These are phyloP conservation scores for Rhipidura dahli DNA, from an alignment of 2,113 vertebrate genomes.

Conservation along the genomic window DNA sequence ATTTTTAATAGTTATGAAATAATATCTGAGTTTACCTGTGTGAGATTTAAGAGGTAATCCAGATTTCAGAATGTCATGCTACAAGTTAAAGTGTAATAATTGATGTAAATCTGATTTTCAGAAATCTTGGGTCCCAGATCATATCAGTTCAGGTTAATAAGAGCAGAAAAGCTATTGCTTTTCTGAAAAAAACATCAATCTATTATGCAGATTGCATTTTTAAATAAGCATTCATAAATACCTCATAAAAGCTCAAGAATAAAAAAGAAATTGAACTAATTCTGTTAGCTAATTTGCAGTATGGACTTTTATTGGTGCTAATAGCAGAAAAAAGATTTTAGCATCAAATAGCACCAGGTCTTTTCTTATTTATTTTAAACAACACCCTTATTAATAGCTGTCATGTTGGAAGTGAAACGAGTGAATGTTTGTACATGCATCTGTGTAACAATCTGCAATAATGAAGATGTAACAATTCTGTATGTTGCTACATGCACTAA, in stretches of 20 bases:
- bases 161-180: not conserved
- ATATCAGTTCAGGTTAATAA: not conserved
- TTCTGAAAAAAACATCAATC: not conserved
- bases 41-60: not conserved
- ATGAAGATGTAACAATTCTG: not conserved
- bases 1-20: not conserved
- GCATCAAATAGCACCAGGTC: not conserved
- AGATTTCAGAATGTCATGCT: not conserved
- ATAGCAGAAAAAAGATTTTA: not conserved
- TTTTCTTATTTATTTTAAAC: not conserved
- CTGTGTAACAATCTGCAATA: not conserved
- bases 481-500: not conserved
- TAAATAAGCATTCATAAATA: not conserved
- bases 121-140: not conserved
- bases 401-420: not conserved
- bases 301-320: not conserved
- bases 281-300: not conserved
- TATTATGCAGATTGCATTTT: not conserved
- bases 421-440: not conserved
- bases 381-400: not conserved
- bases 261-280: not conserved
- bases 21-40: not conserved
- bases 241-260: not conserved
- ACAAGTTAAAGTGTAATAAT: not conserved
- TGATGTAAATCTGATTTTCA: not conserved